Evolutionary conservation across 1,140 invertebrate genomes (phyloP), one percentile per base, ranked within the genome.

Genomic region (Hetaerina americana): DNA sequence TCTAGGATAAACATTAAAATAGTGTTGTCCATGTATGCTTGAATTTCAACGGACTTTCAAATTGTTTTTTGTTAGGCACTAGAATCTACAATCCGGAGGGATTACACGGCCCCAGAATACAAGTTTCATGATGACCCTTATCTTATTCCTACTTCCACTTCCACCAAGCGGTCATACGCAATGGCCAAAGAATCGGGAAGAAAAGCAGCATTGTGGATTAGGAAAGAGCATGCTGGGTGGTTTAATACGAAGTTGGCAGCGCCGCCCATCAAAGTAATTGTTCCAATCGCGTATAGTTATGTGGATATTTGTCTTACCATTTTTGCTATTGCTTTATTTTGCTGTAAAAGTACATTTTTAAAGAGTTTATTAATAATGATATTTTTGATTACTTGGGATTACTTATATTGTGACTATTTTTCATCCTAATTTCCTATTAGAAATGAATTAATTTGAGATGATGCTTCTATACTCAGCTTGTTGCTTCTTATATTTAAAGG

Each of bases 61-160:
- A 69, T 74, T 18, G 31, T 5, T 26, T n/a, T 57, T 70, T 69
- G 76, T 57, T 81, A 91, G 83, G 92, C 92, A 8, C 81, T 95
- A 74, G 87, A 90, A 29, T 85, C 83, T 72, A 93, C 91, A 1
- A 85, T 94, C 24, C 83, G 84, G 28, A 80, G 85, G 27, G 93
- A 96, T 82, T 83, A 85, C 28, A 92, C 89, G 22, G 92, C 90
- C n/a, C 82, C 92, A 25, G 89, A 92, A 80, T 96, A 92, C 78
- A 92, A 92, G 79, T 96, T 88, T 79, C 89, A 93, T 77, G 94
- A 97, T 86, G 95, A 97, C 82, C 94, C 94, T 5, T 95, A 85
- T 79, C 82, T 96, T 2, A 90, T 90, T 75, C 94, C 94, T n/a
- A 79, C 82, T 67, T 92, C 90, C n/a, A 90, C 89, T 80, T 77